Conservation (phyloP, 2,888 invertebrate species). For the Osedax frankpressi region DNA sequence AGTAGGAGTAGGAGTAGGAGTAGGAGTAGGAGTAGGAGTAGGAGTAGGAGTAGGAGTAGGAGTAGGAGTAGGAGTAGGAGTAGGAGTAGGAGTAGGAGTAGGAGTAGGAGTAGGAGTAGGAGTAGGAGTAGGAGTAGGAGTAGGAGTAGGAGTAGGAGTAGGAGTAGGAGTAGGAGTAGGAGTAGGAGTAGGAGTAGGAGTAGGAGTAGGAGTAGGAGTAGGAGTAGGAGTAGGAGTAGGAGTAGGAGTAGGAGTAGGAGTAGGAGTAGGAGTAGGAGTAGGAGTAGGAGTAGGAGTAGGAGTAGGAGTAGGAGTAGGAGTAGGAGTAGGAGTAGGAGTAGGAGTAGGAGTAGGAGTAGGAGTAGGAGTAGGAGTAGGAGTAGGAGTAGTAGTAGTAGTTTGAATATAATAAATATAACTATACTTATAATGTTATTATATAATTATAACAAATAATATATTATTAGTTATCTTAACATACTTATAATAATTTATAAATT, state of each 20-base stretch:
- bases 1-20: slow-evolving; percentile 20
- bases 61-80: slow-evolving; percentile 20
- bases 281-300: neutral
- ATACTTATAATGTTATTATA: neutral
- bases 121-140: slow-evolving; percentile 20
- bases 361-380: neutral
- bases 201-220: neutral
- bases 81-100: slow-evolving; percentile 20
- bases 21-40: slow-evolving; percentile 20
- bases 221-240: neutral
- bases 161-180: slow-evolving; percentile 19
- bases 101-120: slow-evolving; percentile 19
- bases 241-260: neutral
- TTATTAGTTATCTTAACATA: neutral
- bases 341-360: neutral
- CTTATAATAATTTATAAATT: neutral
- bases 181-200: slow-evolving; percentile 1
- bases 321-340: neutral
- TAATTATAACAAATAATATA: neutral
- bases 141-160: slow-evolving; percentile 19
- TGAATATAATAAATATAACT: neutral
- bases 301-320: neutral
- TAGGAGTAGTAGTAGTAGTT: neutral
- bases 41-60: slow-evolving; percentile 20
- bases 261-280: neutral